Conservation (phyloP, 2,888 invertebrate species). For the Cepaea hortensis region DNA sequence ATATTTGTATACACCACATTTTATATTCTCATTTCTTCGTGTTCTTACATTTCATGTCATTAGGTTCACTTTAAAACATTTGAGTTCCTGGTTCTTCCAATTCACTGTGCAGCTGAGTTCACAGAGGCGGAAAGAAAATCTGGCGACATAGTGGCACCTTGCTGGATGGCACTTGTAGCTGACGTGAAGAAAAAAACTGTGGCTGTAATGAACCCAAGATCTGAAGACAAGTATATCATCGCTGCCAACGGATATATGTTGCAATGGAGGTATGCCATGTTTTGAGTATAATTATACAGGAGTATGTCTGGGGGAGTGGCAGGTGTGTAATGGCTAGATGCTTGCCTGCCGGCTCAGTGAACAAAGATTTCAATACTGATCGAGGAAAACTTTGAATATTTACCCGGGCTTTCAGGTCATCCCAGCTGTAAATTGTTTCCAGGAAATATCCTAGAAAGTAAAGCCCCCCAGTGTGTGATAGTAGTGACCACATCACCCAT, state of each 20-base stretch:
- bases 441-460: too few species aligned
- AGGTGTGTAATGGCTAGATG: too few species aligned
- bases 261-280: conserved; percentile 44
- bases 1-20: not conserved
- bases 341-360: too few species aligned
- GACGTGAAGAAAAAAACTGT: conserved; percentile 39
- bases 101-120: conserved; percentile 46
- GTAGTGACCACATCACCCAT: too few species aligned
- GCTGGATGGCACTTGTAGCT: conserved; percentile 47
- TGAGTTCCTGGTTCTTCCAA: conserved; percentile 45
- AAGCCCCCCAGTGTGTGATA: too few species aligned
- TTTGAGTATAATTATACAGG: too few species aligned
- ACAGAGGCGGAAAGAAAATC: conserved; percentile 16
- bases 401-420: too few species aligned
- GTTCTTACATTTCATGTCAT: not conserved
- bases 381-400: too few species aligned
- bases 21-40: not conserved
- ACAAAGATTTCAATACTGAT: too few species aligned
- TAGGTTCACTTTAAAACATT: conserved; percentile 48
- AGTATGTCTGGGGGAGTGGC: too few species aligned
- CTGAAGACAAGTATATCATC: conserved; percentile 44
- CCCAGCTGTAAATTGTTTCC: too few species aligned
- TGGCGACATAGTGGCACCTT: conserved; percentile 11
- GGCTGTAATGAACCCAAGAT: conserved; percentile 39
- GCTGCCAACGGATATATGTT: conserved; percentile 48